Conservation (phyloP, 2,797 vertebrate species). For the Eulemur rubriventer region DNA sequence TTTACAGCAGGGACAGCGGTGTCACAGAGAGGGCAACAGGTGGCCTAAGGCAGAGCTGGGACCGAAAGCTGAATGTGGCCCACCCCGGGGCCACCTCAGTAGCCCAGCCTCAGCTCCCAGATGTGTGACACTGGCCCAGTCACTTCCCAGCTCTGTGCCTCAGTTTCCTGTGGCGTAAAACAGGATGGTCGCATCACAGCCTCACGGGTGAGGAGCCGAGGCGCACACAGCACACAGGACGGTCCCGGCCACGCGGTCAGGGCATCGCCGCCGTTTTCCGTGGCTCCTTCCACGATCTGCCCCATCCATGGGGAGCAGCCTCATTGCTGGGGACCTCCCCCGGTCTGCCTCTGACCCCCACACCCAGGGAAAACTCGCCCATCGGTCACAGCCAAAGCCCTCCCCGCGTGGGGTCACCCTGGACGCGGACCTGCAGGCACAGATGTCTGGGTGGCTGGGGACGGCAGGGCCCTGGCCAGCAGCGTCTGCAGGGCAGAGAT, state of each 20-base stretch:
- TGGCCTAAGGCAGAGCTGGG: background rate
- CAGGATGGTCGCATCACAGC: rapidly evolving
- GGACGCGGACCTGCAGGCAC: constrained; percentile 40
- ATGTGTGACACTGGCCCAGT: background rate
- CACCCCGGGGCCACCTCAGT: background rate
- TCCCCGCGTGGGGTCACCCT: background rate
- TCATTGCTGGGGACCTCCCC: too few relatives aligned
- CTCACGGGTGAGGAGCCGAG: background rate
- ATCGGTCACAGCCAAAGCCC: background rate
- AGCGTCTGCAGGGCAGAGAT: constrained; percentile 84
- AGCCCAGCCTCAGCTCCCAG: background rate
- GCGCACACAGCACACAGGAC: rapidly evolving
- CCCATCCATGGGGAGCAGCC: rapidly evolving
- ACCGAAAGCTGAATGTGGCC: background rate
- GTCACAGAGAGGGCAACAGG: background rate
- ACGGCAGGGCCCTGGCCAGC: constrained; percentile 24
- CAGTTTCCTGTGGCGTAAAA: rapidly evolving
- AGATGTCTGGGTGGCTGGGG: constrained; percentile 41
- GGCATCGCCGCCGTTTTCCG: rapidly evolving
- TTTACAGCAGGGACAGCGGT: background rate
- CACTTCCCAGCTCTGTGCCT: background rate
- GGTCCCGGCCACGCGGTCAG: rapidly evolving
- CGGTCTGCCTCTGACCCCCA: background rate
- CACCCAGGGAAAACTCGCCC: background rate
- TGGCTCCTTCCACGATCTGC: rapidly evolving